phyloP scores from a whole-genome alignment of 2,797 vertebrate species.

The Periophthalmus magnuspinnatus region DNA sequence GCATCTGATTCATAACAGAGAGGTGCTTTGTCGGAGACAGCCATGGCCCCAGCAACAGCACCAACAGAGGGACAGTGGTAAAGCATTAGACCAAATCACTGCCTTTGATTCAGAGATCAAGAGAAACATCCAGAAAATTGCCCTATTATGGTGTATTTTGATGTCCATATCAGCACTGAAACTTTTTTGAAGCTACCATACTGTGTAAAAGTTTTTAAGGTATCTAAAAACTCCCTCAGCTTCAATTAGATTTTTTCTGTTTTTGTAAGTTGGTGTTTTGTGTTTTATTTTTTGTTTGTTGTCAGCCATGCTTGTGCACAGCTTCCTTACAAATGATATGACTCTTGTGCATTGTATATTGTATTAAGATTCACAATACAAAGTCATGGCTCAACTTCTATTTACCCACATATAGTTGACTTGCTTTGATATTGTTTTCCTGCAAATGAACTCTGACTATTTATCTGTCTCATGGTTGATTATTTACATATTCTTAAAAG shows the following conservation, averaged over 20 bases:
- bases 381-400: conserved; percentile 33
- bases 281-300: not conserved
- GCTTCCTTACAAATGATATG: not conserved
- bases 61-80: conserved; percentile 18
- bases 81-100: conserved; percentile 3
- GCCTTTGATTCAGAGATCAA: conserved; percentile 19
- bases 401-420: conserved; percentile 24
- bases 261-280: not conserved
- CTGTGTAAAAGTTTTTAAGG: conserved; percentile 5
- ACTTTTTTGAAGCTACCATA: conserved; percentile 24
- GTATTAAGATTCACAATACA: not conserved
- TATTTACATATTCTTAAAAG: conserved; percentile 69
- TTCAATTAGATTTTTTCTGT: no score
- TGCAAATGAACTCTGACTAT: conserved; percentile 45
- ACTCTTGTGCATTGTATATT: not conserved
- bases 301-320: not conserved
- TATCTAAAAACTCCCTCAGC: no score
- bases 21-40: conserved; percentile 24
- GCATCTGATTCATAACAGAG: conserved; percentile 11
- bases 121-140: conserved; percentile 5
- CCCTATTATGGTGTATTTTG: conserved; percentile 16
- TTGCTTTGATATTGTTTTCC: conserved; percentile 45
- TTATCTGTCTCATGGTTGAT: conserved; percentile 31
- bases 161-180: conserved; percentile 15
- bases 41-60: conserved; percentile 13